Evolutionary conservation across 1,140 invertebrate genomes (phyloP).

Genomic region (Phortica variegata): DNA sequence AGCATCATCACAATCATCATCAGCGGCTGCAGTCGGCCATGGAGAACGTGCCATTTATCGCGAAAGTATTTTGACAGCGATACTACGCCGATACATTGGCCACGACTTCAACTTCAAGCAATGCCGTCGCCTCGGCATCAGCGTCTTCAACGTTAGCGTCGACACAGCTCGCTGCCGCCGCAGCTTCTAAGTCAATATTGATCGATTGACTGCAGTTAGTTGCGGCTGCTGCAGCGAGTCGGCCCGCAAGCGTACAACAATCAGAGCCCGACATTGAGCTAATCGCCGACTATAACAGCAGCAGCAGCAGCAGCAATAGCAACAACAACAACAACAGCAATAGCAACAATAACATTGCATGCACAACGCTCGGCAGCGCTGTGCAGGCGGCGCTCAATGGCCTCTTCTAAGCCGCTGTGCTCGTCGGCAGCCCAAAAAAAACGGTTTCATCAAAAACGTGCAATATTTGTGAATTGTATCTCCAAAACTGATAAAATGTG

Average conservation of each 20-base stretch:
- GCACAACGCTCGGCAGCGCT: conserved; percentile 38
- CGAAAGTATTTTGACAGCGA: conserved; percentile 57
- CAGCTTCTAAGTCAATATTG: conserved; percentile 20
- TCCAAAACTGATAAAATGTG: background rate
- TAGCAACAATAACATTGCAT: background rate
- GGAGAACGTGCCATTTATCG: conserved; percentile 52
- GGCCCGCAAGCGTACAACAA: no score
- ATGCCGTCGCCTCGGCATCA: conserved; percentile 2
- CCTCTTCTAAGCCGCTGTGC: conserved; percentile 26
- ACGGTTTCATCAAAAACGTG: conserved; percentile 47
- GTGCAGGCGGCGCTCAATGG: conserved; percentile 42
- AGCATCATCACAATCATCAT: conserved; percentile 20
- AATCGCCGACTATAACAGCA: background rate
- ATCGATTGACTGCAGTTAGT: conserved; percentile 43
- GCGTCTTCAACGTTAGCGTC: background rate
- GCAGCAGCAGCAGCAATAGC: background rate
- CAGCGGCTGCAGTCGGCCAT: conserved; percentile 22
- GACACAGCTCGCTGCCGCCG: conserved; percentile 12
- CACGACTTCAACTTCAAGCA: conserved; percentile 15
- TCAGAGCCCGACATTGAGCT: no score
- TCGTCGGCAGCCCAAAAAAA: conserved; percentile 9
- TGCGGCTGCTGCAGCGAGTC: conserved; percentile 21
- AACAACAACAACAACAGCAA: conserved; percentile 1
- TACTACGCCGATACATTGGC: conserved; percentile 51
- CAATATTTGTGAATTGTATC: conserved; percentile 22